Evolutionary conservation across 2,113 vertebrate species (phyloP).

Genomic region (Hucho hucho): DNA sequence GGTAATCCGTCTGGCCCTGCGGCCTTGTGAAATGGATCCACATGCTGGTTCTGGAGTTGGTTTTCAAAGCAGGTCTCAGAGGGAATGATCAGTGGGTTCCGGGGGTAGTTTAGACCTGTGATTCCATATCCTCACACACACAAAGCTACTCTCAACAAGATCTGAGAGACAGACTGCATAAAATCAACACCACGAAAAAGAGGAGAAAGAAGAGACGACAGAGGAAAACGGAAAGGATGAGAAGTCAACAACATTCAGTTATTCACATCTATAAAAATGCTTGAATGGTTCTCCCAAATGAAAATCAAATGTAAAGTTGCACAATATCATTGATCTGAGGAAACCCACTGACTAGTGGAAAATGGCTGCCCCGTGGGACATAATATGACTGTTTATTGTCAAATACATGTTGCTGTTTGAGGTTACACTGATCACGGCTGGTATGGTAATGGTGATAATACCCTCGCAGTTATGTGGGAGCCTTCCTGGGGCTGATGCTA

Average conservation of each 20-base stretch:
- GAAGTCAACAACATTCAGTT: not conserved
- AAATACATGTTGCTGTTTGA: not conserved
- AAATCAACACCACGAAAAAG: constrained; percentile 1
- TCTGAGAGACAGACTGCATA: not conserved
- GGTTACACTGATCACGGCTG: not conserved
- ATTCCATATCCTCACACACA: not conserved
- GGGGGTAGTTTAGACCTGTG: not conserved
- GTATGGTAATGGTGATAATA: not conserved
- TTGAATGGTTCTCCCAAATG: not conserved
- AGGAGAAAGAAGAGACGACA: not conserved
- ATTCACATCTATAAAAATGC: not conserved
- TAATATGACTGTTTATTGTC: not conserved
- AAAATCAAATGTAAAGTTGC: not conserved
- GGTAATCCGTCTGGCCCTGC: no score
- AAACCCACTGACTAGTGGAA: no score
- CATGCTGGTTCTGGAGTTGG: not conserved
- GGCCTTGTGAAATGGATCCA: not conserved
- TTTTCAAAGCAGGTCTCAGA: not conserved
- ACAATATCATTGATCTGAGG: not conserved
- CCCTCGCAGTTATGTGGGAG: not conserved
- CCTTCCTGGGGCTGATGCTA: not conserved
- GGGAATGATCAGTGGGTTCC: not conserved
- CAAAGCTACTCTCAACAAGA: not conserved
- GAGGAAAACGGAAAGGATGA: not conserved
- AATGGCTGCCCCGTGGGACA: not conserved